These are phyloP conservation scores for Yponomeuta sedellus DNA, from an alignment of 2,888 invertebrate genomes.

Conservation along the genomic window DNA sequence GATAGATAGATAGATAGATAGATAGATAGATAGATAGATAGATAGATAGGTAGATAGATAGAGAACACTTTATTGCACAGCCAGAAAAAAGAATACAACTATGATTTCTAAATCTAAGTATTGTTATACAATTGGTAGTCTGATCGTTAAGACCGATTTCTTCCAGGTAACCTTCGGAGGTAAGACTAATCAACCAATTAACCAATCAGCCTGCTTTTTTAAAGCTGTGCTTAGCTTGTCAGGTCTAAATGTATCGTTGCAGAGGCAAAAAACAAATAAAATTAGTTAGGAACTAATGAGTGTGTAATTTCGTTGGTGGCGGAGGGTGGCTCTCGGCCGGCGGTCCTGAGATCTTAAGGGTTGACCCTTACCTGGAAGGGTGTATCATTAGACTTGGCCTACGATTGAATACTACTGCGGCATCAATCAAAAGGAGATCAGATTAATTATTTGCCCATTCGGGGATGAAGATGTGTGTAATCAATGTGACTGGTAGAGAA, in stretches of 20 bases:
- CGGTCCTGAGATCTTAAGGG: constrained; percentile 37
- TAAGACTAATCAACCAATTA: too few species aligned
- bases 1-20: too few species aligned
- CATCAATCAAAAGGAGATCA: constrained; percentile 45
- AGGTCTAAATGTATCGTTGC: not conserved
- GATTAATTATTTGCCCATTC: constrained; percentile 6
- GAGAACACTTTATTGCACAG: too few species aligned
- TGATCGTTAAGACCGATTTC: too few species aligned
- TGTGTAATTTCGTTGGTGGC: constrained; percentile 64
- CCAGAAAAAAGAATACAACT: too few species aligned
- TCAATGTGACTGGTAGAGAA: not conserved
- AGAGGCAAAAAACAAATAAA: constrained; percentile 49
- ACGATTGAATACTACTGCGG: constrained; percentile 32
- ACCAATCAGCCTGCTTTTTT: too few species aligned
- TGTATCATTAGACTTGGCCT: constrained; percentile 39
- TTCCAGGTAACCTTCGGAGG: too few species aligned
- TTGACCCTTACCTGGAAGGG: constrained; percentile 51
- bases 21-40: too few species aligned
- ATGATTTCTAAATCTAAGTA: too few species aligned
- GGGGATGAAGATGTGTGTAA: not conserved
- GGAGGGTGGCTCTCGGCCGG: constrained; percentile 65
- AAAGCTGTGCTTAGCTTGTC: not conserved
- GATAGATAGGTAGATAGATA: too few species aligned
- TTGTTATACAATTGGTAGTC: too few species aligned
- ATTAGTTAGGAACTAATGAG: constrained; percentile 62